Conservation (phyloP, 2,113 vertebrate genomes). For the Hystrix brachyura region DNA sequence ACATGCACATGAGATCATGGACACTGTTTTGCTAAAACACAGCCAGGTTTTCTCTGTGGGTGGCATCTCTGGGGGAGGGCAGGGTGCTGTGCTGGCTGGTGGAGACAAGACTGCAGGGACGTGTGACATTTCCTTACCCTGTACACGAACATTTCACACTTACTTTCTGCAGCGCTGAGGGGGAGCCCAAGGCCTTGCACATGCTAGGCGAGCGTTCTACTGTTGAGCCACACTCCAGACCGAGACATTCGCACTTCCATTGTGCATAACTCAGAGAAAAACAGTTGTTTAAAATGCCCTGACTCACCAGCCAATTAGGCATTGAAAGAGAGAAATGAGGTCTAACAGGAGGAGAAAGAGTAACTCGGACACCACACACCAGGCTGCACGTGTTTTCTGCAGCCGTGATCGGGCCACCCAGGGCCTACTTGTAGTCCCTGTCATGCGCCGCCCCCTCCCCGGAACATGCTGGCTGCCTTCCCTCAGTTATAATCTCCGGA, state of each 20-base stretch:
- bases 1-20: fast-evolving
- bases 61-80: too few species aligned
- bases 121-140: fast-evolving
- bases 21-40: not conserved
- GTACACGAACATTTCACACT: fast-evolving
- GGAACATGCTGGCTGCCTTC: not conserved
- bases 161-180: not conserved
- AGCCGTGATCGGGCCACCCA: not conserved
- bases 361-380: not conserved
- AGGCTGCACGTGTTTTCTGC: not conserved
- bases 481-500: not conserved
- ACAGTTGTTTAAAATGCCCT: not conserved
- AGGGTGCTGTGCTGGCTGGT: not conserved
- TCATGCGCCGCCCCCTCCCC: too few species aligned
- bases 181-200: not conserved
- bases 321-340: not conserved
- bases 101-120: not conserved
- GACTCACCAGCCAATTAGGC: not conserved
- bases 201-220: not conserved
- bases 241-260: fast-evolving
- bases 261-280: too few species aligned
- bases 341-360: not conserved
- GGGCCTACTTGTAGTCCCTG: not conserved
- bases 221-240: not conserved
- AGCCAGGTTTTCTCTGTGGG: fast-evolving